Evolutionary conservation across 2,797 vertebrate species (phyloP).

Genomic region (Melanotaenia nigrans): DNA sequence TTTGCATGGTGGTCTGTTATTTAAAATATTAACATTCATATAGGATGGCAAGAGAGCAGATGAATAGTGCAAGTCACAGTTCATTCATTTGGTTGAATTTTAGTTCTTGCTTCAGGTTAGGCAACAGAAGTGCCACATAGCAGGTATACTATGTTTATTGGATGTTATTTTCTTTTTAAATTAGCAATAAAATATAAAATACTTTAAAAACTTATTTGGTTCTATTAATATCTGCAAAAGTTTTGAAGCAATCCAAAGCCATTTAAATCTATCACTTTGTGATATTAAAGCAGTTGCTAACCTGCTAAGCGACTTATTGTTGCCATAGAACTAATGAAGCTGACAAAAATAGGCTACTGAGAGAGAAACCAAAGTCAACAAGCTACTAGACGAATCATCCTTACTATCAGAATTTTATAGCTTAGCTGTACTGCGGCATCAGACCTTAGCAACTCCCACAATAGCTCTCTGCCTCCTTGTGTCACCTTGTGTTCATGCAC

Average conservation of each 20-base stretch:
- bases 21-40: background rate
- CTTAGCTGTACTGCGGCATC: background rate
- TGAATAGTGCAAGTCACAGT: background rate
- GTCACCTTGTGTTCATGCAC: constrained; percentile 27
- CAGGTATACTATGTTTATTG: no score
- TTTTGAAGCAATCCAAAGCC: no score
- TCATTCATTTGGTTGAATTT: background rate
- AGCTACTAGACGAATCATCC: background rate
- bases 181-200: no score
- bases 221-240: no score
- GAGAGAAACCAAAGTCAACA: background rate
- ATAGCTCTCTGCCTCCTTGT: constrained; percentile 14
- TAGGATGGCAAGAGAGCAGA: background rate
- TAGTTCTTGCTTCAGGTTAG: background rate
- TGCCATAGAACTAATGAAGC: background rate
- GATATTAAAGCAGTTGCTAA: background rate
- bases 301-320: background rate
- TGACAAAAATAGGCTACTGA: constrained; percentile 1
- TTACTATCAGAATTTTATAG: background rate
- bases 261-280: no score
- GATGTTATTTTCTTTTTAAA: no score
- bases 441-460: constrained; percentile 1
- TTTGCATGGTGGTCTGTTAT: background rate
- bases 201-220: no score
- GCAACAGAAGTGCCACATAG: background rate